Evolutionary conservation across 2,797 vertebrate genomes (phyloP), one percentile per base, ranked within the genome.

Genomic region (Bradypus variegatus): DNA sequence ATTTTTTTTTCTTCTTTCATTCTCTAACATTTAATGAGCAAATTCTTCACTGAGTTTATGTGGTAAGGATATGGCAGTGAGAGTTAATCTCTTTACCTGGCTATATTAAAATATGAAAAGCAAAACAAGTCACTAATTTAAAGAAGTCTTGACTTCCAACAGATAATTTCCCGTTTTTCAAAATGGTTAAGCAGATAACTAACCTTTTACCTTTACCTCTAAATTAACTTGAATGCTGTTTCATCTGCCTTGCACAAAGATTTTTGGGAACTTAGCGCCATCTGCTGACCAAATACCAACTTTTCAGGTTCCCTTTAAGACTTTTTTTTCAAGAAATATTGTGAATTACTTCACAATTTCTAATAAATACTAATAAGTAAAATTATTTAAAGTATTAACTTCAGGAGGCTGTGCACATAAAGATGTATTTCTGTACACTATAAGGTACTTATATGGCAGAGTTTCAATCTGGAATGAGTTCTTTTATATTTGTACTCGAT

Each of bases 251-350:
- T 19, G 62, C 6, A 50, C 29, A 58, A 67, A 85, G 60, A 96
- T 96, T 94, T 86, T 93, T 95, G 45, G 78, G 80, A 14, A 23
- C 8, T 62, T 96, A 91, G 94, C 75, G 88, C 96, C 96, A 96
- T 91, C 96, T 96, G 77, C 88, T 96, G 96, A 88, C 38, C 12
- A 55, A 55, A 72, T 48, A 2, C 27, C 13, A 92, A 62, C 45
- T n/a, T 86, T 90, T 90, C 77, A 10, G 31, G 45, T 65, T 86
- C 19, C 12, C 16, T 91, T 77, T n/a, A 15, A 76, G 38, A 85
- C 41, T 16, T 23, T 8, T 82, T 86, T 88, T 65, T 80, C 16
- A 50, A 64, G 38, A 89, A 90, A 73, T 21, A 33, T 6, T 70
- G 36, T 12, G 36, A 90, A 50, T 73, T 86, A 53, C 36, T 83